Base-by-base conservation (phyloP, 1,140 invertebrate species). In the Patella vulgata region DNA sequence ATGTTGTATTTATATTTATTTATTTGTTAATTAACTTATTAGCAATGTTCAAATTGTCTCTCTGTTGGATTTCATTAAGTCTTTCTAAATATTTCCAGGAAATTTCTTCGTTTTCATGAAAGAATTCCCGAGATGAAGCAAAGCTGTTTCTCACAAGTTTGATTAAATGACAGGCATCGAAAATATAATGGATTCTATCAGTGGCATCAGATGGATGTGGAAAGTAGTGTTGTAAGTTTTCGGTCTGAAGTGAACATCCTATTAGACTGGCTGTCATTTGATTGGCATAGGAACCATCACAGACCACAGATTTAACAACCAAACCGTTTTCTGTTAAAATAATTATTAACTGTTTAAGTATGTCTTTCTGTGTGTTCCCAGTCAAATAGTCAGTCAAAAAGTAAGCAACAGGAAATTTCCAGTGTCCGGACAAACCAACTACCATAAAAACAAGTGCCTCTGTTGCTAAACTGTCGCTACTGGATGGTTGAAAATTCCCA, bases 141-240 rank as follows among this genome's bases (percentile, higher is more conserved):
- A 52, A 23, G 31, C 21, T 6, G 27, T 30, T 52, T 23, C 50
- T 23, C 19, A 52, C 50, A 52, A 14, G 11, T 30, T 52, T 52
- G 19, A 52, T 9, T 52, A 52, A 30, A 19, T 52, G 50, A 30
- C 50, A 52, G 50, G 50, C 50, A 30, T 52, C 50, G 21, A 52
- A 52, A 5, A 52, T 23, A 19, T 28, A 52, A 12, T 23, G 23
- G 5, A 52, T 30, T 12, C 8, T 6, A 5, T 52, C 11, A 6
- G 5, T 11, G 11, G 21, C 9, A 14, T 47, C 12, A 27, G 6
- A 6, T 9, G 50, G 50, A 52, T 52, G 50, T 23, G 12, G 5
- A 14, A 52, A 9, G 8, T 23, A 14, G 11, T 23, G 11, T 23
- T 11, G 25, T 28, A 52, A 28, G 6, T 52, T 11, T 23, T 23